Evolutionary conservation across 35 echinoderm and acorn worm species (phyloP).

Genomic region (Patiria miniata): DNA sequence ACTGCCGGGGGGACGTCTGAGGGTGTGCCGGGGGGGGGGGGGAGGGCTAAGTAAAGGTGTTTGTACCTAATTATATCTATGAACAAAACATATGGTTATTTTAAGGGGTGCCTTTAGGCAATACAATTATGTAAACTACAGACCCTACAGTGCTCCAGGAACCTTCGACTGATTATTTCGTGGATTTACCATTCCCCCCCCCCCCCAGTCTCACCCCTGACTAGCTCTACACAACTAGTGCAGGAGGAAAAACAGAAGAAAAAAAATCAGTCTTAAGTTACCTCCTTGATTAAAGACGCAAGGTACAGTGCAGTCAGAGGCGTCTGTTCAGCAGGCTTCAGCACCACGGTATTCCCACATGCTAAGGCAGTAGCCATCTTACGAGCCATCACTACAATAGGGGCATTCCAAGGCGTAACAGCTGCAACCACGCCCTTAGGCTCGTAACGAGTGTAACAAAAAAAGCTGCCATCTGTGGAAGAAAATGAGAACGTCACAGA

Average conservation of each 20-base stretch:
- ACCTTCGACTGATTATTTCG: too few relatives aligned
- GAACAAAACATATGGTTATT: too few relatives aligned
- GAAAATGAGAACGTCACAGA: background rate
- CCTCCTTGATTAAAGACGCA: conserved; percentile 31
- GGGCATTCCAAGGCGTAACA: conserved; percentile 67
- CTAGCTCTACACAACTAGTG: too few relatives aligned
- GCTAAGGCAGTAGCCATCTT: conserved; percentile 64
- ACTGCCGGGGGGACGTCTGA: too few relatives aligned
- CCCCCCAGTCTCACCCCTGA: too few relatives aligned
- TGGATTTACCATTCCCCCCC: too few relatives aligned
- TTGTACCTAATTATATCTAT: too few relatives aligned
- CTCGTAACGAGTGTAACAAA: conserved; percentile 60
- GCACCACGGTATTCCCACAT: conserved; percentile 70
- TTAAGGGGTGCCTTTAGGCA: too few relatives aligned
- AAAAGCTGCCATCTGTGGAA: conserved; percentile 59
- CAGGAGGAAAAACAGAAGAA: background rate
- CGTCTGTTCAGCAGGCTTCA: conserved; percentile 58
- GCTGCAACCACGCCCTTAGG: conserved; percentile 62
- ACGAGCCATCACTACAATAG: conserved; percentile 32
- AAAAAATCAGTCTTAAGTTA: background rate
- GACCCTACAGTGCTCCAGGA: too few relatives aligned
- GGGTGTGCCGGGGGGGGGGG: too few relatives aligned
- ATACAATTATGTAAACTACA: too few relatives aligned
- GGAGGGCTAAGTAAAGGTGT: too few relatives aligned
- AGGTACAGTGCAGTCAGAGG: conserved; percentile 63